Evolutionary conservation across 1,140 invertebrate genomes (phyloP), one percentile per base, ranked within the genome.

Genomic region (Drosophila triauraria): DNA sequence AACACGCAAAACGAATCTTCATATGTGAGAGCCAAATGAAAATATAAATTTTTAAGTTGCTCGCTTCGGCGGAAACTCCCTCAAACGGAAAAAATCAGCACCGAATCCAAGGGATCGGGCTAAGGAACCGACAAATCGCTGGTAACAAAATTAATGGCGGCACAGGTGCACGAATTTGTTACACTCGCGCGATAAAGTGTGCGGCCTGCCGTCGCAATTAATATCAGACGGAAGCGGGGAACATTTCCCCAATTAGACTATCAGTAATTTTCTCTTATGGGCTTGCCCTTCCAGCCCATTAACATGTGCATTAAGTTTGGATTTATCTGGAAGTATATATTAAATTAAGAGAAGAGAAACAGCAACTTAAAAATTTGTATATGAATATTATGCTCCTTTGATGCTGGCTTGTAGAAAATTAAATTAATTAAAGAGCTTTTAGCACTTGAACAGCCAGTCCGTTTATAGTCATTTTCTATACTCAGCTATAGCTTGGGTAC

Each of bases 61-160:
- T 77, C 25, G 46, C 9, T 58, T 25, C 20, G 53, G 25, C 5
- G 35, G 35, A 48, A 54, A 42, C 25, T 64, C 20, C 13, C 15
- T 46, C 13, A 15, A 56, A 56, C 32, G 48, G 25, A 46, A 76
- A 63, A 58, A 62, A 62, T 69, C 35, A n/a, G 46, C 27, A 38
- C 10, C 10, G 23, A 15, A 8, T 56, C 23, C 54, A 60, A 43
- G 58, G 51, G 38, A 59, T 48, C 35, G 27, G 30, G 27, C 69
- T 20, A 57, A 44, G 68, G 35, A 79, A 38, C 51, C 61, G 71
- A 80, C 78, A 80, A 80, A 80, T 80, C 57, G 69, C 70, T 75
- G 77, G 77, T 80, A 80, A 58, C 63, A 62, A 79, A 62, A 79
- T 79, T 78, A 78, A 78, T 78, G 59, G 67, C 65, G 3, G 35